Evolutionary conservation across 1,140 invertebrate genomes (phyloP).

Genomic region (Brachionus angularis): DNA sequence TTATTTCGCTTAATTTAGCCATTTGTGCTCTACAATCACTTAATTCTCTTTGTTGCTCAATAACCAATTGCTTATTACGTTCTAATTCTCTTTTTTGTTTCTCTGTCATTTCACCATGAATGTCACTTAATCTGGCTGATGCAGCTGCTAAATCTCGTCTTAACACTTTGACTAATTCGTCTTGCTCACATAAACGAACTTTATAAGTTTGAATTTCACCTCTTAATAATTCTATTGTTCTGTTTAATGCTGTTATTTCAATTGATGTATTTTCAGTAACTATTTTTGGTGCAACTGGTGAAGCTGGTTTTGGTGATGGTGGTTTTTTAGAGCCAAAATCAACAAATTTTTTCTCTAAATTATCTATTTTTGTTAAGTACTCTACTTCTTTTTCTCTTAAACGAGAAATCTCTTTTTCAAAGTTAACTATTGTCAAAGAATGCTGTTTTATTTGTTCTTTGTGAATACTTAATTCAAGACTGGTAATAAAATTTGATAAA

Average conservation of each 20-base stretch:
- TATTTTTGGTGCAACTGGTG: slow-evolving; percentile 48
- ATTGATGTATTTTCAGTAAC: slow-evolving; percentile 52
- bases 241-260: slow-evolving; percentile 45
- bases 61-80: slow-evolving; percentile 49
- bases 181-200: slow-evolving; percentile 51
- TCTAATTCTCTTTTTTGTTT: slow-evolving; percentile 57
- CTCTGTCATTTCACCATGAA: slow-evolving; percentile 56
- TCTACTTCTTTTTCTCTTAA: slow-evolving; percentile 45
- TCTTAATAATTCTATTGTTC: slow-evolving; percentile 45
- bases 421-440: slow-evolving; percentile 56
- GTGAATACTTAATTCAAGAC: slow-evolving; percentile 49
- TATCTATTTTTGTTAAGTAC: slow-evolving; percentile 49
- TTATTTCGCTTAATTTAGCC: slow-evolving; percentile 55
- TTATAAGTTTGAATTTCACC: slow-evolving; percentile 53
- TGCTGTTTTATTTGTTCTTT: slow-evolving; percentile 57
- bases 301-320: slow-evolving; percentile 48
- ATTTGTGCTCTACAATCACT: slow-evolving; percentile 53
- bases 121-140: slow-evolving; percentile 54
- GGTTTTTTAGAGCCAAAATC: slow-evolving; percentile 14
- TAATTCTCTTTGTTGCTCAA: slow-evolving; percentile 50
- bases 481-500: too few species aligned
- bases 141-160: slow-evolving; percentile 54
- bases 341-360: slow-evolving; percentile 47
- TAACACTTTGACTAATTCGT: slow-evolving; percentile 52
- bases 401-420: slow-evolving; percentile 56